phyloP scores from a whole-genome alignment of 1,140 invertebrate genomes.

The Drosophila mayri region DNA sequence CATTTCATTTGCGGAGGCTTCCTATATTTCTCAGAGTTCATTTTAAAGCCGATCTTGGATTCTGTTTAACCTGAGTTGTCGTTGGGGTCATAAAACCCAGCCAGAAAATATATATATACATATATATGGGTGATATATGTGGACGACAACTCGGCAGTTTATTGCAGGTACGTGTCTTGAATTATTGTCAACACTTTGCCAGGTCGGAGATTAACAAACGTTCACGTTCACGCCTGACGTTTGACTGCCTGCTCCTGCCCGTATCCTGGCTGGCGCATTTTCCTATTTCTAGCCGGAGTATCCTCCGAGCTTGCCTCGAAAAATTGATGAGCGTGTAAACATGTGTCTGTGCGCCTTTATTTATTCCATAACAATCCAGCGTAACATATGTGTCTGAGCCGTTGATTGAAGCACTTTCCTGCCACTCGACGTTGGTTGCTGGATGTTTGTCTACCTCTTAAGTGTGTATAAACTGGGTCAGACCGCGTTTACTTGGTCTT shows the following conservation, averaged over 20 bases:
- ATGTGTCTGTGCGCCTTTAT: constrained; percentile 79
- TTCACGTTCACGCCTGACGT: constrained; percentile 73
- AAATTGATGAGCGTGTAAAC: constrained; percentile 82
- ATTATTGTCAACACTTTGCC: constrained; percentile 76
- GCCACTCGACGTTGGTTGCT: constrained; percentile 3
- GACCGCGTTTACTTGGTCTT: constrained; percentile 3
- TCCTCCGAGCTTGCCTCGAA: constrained; percentile 40
- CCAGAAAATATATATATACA: constrained; percentile 13
- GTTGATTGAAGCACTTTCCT: constrained; percentile 67
- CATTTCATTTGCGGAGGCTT: constrained; percentile 17
- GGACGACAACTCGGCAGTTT: constrained; percentile 56
- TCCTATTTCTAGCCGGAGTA: constrained; percentile 4
- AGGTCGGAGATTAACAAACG: constrained; percentile 75
- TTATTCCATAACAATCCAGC: constrained; percentile 80
- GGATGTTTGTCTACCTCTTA: constrained; percentile 21
- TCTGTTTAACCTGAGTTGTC: constrained; percentile 4
- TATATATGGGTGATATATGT: constrained; percentile 35
- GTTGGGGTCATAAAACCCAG: constrained; percentile 36
- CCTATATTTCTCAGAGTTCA: not conserved
- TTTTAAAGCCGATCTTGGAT: constrained; percentile 34
- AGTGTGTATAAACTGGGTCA: constrained; percentile 43
- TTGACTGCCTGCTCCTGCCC: constrained; percentile 50
- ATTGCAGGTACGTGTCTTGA: constrained; percentile 80
- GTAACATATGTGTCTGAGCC: constrained; percentile 75
- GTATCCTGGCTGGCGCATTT: not conserved